Evolutionary conservation across 2,888 invertebrate species (phyloP), one percentile per base, ranked within the genome.

Genomic region (Lottia gigantea): DNA sequence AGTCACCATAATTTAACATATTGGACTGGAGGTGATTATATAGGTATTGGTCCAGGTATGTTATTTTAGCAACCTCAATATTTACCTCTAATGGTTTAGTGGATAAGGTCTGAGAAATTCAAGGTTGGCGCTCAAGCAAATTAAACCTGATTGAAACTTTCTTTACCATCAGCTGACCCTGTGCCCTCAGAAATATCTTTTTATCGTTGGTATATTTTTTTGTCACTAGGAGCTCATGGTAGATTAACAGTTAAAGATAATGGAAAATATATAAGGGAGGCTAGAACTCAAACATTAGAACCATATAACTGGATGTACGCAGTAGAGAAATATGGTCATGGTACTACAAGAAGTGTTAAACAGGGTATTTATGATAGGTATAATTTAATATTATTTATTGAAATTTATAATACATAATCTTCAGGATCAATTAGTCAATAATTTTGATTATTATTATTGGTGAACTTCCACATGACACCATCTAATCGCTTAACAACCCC

Each of bases 221-320:
- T 40, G 40, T 40, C 40, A 8, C 11, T 40, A 86, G 87, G 87
- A 46, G 86, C 86, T 40, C 86, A 87, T 80, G 84, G 86, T 0
- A 73, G 86, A 69, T 84, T 86, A 67, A 73, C 72, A 26, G 75
- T 78, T 19, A 14, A n/a, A 7, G 49, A 31, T 15, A 62, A 67
- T 23, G 76, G 47, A 6, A 47, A 63, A 23, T 55, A 25, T 11
- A 55, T 64, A 1, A 77, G 84, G 67, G 80, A 84, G 66, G 83
- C 85, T 1, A 74, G 84, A 25, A 78, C 86, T 31, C 87, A 87
- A 66, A 86, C 85, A 11, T 75, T 86, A 40, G 85, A 84, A 67
- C 86, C 87, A 25, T 76, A 78, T 16, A 76, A 78, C 63, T 87
- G 86, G 87, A 85, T 87, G 86, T 74, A 66, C 66, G 86, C 86